Conservation (phyloP, 2,113 vertebrate genomes). For the Raja brachyura region DNA sequence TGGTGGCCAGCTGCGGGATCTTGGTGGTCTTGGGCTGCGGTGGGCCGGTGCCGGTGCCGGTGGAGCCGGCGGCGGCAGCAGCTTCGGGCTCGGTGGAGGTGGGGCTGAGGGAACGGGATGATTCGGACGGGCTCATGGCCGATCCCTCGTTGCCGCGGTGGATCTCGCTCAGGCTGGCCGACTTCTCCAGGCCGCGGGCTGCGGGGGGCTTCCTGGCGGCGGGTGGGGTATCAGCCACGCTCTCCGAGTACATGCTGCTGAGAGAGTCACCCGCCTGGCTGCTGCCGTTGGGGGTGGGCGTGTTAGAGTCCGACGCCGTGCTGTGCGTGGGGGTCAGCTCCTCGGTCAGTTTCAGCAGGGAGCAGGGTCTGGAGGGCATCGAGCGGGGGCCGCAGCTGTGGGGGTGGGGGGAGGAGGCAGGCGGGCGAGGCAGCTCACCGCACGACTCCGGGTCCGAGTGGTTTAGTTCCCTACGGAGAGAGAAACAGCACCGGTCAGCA, state of each 20-base stretch:
- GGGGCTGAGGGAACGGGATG: constrained; percentile 81
- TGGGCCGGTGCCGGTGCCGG: too few species aligned
- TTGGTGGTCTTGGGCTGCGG: constrained; percentile 58
- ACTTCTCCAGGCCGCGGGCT: constrained; percentile 68
- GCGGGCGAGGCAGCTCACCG: constrained; percentile 64
- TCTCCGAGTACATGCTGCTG: constrained; percentile 49
- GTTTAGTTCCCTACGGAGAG: constrained; percentile 71
- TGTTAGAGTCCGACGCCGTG: constrained; percentile 42
- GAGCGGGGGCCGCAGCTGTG: constrained; percentile 54
- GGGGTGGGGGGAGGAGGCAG: constrained; percentile 44
- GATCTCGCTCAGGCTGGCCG: constrained; percentile 76
- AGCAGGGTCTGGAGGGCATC: constrained; percentile 65
- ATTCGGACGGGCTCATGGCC: constrained; percentile 68
- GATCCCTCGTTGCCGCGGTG: constrained; percentile 47
- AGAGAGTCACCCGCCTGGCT: constrained; percentile 54
- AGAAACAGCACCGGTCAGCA: background rate
- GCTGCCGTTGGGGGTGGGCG: constrained; percentile 66
- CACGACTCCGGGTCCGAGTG: constrained; percentile 90
- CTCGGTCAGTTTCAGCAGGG: constrained; percentile 62
- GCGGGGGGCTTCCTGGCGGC: constrained; percentile 66
- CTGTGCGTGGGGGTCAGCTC: constrained; percentile 43
- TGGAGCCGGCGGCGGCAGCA: constrained; percentile 46
- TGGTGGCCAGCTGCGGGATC: constrained; percentile 88
- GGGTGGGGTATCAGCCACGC: constrained; percentile 67
- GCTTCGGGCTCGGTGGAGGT: constrained; percentile 89